Evolutionary conservation across 2,113 vertebrate genomes (phyloP).

Genomic region (Nerophis lumbriciformis): DNA sequence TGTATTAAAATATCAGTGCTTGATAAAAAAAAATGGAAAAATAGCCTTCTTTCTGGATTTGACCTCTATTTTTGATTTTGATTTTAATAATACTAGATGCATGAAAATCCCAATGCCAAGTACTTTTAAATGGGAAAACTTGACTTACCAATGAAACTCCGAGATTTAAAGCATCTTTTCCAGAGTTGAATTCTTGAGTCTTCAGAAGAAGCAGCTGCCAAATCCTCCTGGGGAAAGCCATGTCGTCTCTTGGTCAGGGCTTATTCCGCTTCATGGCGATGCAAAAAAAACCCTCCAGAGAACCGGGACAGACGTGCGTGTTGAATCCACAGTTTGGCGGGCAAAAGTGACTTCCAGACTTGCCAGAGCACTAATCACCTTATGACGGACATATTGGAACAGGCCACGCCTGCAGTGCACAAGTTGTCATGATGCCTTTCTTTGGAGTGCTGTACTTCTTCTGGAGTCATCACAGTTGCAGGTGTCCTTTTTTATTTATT

Average conservation of each 20-base stretch:
- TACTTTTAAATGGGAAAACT: not conserved
- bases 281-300: conserved; percentile 30
- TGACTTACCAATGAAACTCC: conserved; percentile 70
- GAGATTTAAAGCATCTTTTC: conserved; percentile 59
- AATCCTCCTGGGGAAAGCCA: conserved; percentile 56
- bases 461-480: conserved; percentile 27
- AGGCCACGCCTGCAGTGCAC: conserved; percentile 17
- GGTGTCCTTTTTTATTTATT: conserved; percentile 7
- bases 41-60: no score
- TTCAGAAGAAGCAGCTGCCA: conserved; percentile 41
- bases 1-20: no score
- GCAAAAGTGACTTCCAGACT: conserved; percentile 19
- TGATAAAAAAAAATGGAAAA: no score
- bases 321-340: conserved; percentile 28
- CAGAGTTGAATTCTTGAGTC: conserved; percentile 42
- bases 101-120: no score
- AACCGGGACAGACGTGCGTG: conserved; percentile 8
- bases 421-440: conserved; percentile 17
- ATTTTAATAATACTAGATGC: no score
- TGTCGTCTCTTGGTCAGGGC: conserved; percentile 34
- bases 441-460: conserved; percentile 5
- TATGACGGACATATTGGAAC: conserved; percentile 32
- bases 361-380: conserved; percentile 24
- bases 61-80: no score
- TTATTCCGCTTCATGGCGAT: conserved; percentile 30